Conservation (phyloP, 2,113 vertebrate species). For the Brachirus orientalis region DNA sequence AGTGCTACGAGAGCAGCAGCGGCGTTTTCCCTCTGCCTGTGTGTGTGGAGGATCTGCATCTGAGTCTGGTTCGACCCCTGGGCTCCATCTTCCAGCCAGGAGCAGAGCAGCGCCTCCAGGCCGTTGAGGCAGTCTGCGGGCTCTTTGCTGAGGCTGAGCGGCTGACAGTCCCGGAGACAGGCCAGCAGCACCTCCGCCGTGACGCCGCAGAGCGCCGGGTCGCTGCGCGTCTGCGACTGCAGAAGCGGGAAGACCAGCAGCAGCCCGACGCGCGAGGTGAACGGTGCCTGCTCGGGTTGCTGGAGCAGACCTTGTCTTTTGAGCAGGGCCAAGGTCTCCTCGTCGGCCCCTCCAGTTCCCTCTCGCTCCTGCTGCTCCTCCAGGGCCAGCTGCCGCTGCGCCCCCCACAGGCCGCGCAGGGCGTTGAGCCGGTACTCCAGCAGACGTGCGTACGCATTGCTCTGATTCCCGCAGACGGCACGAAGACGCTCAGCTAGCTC, state of each 20-base stretch:
- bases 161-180: slow-evolving; percentile 98
- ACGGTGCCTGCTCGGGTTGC: slow-evolving; percentile 94
- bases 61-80: slow-evolving; percentile 82
- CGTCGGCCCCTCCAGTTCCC: slow-evolving; percentile 87
- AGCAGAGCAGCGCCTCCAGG: slow-evolving; percentile 93
- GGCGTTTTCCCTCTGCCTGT: slow-evolving; percentile 93
- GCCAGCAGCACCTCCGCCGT: slow-evolving; percentile 96
- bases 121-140: slow-evolving; percentile 96
- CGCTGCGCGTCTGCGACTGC: slow-evolving; percentile 95
- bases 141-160: slow-evolving; percentile 97
- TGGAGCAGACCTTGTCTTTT: slow-evolving; percentile 95
- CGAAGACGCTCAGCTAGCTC: slow-evolving; percentile 94
- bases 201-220: slow-evolving; percentile 95
- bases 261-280: slow-evolving; percentile 95
- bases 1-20: slow-evolving; percentile 97
- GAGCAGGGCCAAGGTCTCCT: slow-evolving; percentile 93
- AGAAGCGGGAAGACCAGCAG: slow-evolving; percentile 95
- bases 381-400: slow-evolving; percentile 95
- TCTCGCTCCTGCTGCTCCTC: slow-evolving; percentile 97
- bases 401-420: slow-evolving; percentile 95
- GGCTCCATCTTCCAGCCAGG: slow-evolving; percentile 92
- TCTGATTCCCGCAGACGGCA: slow-evolving; percentile 96
- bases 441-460: slow-evolving; percentile 95
- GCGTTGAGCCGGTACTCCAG: slow-evolving; percentile 97
- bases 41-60: slow-evolving; percentile 84